Percentiles rank a stretch among this genome's conserved stretches.
Evolutionary conservation across 1,140 invertebrate genomes (phyloP).

Genomic region (Pseudomyrmex pallidus): DNA sequence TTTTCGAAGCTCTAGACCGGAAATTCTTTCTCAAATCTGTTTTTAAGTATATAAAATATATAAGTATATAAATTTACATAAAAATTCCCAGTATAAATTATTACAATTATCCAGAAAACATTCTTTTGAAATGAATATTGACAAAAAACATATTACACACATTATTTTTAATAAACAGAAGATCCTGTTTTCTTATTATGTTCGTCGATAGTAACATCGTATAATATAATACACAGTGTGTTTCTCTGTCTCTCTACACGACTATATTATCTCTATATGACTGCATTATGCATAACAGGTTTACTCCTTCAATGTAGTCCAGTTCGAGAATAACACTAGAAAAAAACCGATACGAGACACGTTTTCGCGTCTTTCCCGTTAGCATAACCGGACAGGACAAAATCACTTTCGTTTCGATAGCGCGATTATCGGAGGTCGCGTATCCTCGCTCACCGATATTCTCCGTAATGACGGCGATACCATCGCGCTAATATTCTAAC

Average conservation of each 20-base stretch:
- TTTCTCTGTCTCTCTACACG: too few species aligned
- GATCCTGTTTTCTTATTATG: not conserved
- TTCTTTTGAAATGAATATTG: too few species aligned
- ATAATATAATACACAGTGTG: not conserved
- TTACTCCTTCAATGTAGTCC: not conserved
- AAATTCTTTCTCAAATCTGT: too few species aligned
- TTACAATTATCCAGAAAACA: not conserved
- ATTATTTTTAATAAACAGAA: not conserved
- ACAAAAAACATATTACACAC: too few species aligned
- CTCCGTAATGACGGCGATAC: slow-evolving; percentile 58
- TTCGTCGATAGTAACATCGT: too few species aligned
- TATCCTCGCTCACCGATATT: slow-evolving; percentile 67
- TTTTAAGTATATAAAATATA: too few species aligned
- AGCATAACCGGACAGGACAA: not conserved
- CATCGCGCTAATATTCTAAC: slow-evolving; percentile 61
- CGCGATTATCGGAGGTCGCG: slow-evolving; percentile 76
- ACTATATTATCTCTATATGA: not conserved
- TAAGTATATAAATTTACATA: too few species aligned
- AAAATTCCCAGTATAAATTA: too few species aligned
- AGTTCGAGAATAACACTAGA: not conserved
- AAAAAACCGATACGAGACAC: too few species aligned
- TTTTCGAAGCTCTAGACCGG: too few species aligned
- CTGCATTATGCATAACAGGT: slow-evolving; percentile 11
- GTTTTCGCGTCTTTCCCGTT: slow-evolving; percentile 23
- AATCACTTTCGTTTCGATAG: slow-evolving; percentile 59